Evolutionary conservation across 2,888 invertebrate genomes (phyloP).

Genomic region (Catocala sponsa): DNA sequence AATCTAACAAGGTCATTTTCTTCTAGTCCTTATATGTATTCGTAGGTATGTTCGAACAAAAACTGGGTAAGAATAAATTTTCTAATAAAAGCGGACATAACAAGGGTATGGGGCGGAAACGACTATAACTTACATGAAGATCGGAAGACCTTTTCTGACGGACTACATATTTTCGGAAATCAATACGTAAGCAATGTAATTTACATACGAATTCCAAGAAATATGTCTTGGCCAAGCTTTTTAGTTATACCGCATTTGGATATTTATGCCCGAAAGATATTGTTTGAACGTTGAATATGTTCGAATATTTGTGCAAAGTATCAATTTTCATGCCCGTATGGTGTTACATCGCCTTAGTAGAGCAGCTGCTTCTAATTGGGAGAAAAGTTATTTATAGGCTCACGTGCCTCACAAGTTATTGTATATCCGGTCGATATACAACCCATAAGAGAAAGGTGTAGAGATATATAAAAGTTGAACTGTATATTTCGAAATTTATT

Average conservation of each 20-base stretch:
- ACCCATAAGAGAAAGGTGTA: not conserved
- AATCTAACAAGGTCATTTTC: too few relatives aligned
- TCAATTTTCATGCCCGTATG: slow-evolving; percentile 1
- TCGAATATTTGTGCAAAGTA: not conserved
- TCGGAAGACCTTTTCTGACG: slow-evolving; percentile 53
- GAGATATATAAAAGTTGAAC: not conserved
- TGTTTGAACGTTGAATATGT: slow-evolving; percentile 3
- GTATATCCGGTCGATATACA: not conserved
- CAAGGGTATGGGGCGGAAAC: slow-evolving; percentile 52
- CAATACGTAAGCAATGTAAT: slow-evolving; percentile 51
- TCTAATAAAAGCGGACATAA: slow-evolving; percentile 47
- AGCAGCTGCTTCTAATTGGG: not conserved
- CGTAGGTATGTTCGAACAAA: slow-evolving; percentile 27
- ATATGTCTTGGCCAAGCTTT: slow-evolving; percentile 29
- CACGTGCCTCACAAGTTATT: not conserved
- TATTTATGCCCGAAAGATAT: not conserved
- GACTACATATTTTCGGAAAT: slow-evolving; percentile 55
- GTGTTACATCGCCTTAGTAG: not conserved
- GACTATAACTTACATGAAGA: slow-evolving; percentile 53
- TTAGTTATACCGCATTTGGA: not conserved
- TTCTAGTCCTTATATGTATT: too few relatives aligned
- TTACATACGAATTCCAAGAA: slow-evolving; percentile 42
- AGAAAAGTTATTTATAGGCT: not conserved
- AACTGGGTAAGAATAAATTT: slow-evolving; percentile 44
- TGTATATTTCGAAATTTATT: too few relatives aligned